Percentiles rank a stretch among this genome's conserved stretches.
Evolutionary conservation across 2,888 invertebrate genomes (phyloP).

Genomic region (Protula sp.): DNA sequence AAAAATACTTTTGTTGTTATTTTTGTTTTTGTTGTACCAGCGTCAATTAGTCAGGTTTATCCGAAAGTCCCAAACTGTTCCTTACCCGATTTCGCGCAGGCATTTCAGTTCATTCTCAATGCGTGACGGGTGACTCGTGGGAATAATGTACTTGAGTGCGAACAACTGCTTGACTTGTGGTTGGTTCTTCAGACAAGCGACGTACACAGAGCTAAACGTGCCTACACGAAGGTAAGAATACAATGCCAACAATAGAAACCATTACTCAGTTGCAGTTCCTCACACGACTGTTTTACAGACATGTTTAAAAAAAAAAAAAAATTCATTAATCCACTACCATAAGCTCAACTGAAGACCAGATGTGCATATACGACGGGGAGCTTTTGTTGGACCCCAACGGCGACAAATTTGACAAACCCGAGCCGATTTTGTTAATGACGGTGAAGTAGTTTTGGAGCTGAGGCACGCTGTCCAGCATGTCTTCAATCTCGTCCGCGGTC

Average conservation of each 20-base stretch:
- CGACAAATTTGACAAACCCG: no score
- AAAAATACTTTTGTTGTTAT: no score
- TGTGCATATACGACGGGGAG: no score
- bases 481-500: constrained; percentile 12
- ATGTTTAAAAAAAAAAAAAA: no score
- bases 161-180: constrained; percentile 56
- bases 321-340: no score
- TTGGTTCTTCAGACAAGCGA: constrained; percentile 64
- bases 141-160: constrained; percentile 81
- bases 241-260: not conserved
- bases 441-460: constrained; percentile 14
- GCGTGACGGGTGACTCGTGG: constrained; percentile 76
- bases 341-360: no score
- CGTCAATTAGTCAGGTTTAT: no score
- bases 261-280: no score
- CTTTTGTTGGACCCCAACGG: no score
- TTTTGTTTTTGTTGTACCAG: no score
- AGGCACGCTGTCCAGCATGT: constrained; percentile 14
- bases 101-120: constrained; percentile 77
- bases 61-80: no score
- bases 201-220: constrained; percentile 80
- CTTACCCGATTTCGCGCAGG: constrained; percentile 58
- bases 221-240: constrained; percentile 55
- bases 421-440: constrained; percentile 21
- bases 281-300: no score